These are phyloP conservation scores for Branchipolynoe longqiensis DNA, from an alignment of 2,888 invertebrate species.

Conservation along the genomic window DNA sequence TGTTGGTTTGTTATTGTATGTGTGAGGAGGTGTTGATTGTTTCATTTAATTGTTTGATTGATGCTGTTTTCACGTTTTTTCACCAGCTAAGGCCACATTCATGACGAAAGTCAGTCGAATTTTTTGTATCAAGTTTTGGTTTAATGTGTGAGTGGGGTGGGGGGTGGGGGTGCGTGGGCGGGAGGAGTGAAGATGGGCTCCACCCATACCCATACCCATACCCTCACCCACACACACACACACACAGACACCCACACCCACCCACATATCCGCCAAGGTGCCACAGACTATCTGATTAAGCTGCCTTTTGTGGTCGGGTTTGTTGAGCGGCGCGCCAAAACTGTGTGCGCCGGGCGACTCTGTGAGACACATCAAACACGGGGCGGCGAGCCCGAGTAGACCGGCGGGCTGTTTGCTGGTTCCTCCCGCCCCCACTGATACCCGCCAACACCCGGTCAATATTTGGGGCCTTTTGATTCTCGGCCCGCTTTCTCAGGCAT, in stretches of 20 bases:
- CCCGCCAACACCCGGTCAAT: too few relatives aligned
- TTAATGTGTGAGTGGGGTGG: too few relatives aligned
- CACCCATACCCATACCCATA: not conserved
- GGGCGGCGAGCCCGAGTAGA: too few relatives aligned
- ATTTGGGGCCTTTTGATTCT: not conserved
- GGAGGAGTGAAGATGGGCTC: not conserved
- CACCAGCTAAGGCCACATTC: too few relatives aligned
- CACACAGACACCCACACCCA: not conserved
- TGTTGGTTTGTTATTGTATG: too few relatives aligned
- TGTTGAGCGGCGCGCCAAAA: not conserved
- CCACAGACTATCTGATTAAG: slow-evolving; percentile 18
- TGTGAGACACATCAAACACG: slow-evolving; percentile 16
- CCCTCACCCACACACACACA: not conserved
- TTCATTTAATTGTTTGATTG: too few relatives aligned
- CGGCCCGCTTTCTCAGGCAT: slow-evolving; percentile 2
- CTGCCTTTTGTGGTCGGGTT: slow-evolving; percentile 9
- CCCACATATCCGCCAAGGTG: not conserved
- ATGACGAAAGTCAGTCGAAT: too few relatives aligned
- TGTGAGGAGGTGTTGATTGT: too few relatives aligned
- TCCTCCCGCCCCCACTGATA: too few relatives aligned
- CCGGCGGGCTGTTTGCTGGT: too few relatives aligned
- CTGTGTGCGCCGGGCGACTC: not conserved
- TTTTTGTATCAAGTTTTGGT: too few relatives aligned
- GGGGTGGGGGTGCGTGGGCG: not conserved
- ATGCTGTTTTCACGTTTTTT: too few relatives aligned